Evolutionary conservation across 2,797 vertebrate genomes (phyloP).

Genomic region (Sebastes vulpes): DNA sequence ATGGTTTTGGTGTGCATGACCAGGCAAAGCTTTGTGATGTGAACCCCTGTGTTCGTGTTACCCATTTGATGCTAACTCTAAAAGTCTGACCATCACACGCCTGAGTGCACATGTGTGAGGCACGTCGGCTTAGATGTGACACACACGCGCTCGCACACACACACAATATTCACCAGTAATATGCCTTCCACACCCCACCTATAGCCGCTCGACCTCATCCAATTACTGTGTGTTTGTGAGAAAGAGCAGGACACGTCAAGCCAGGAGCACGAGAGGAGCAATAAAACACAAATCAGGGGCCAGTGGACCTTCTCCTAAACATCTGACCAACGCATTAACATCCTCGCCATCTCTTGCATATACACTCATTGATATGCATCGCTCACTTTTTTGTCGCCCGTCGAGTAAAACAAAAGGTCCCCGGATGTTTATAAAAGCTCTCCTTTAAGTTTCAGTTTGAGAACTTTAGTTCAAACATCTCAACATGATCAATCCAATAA

Average conservation of each 20-base stretch:
- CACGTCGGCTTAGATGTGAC: conserved; percentile 78
- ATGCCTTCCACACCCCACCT: conserved; percentile 77
- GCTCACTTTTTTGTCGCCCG: background rate
- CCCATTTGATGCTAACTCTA: conserved; percentile 83
- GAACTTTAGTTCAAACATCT: conserved; percentile 57
- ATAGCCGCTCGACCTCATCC: conserved; percentile 75
- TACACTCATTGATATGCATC: conserved; percentile 62
- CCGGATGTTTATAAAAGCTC: conserved; percentile 38
- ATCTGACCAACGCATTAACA: conserved; percentile 83
- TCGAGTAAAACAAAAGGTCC: conserved; percentile 29
- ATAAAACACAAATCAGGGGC: conserved; percentile 81
- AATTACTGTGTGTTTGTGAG: conserved; percentile 89
- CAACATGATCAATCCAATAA: conserved; percentile 67
- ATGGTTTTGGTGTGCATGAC: conserved; percentile 72
- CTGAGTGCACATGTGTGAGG: conserved; percentile 85
- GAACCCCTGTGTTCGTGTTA: conserved; percentile 73
- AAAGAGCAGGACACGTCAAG: conserved; percentile 87
- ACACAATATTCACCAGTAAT: conserved; percentile 64
- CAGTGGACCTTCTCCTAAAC: conserved; percentile 70
- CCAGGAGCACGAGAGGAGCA: conserved; percentile 68
- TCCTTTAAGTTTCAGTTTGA: conserved; percentile 38
- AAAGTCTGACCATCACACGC: conserved; percentile 85
- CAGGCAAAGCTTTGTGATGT: conserved; percentile 75
- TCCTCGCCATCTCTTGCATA: conserved; percentile 44
- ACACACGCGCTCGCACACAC: conserved; percentile 51